Base-by-base conservation (phyloP, 2,888 invertebrate genomes). In the Drosophila mulleri region DNA sequence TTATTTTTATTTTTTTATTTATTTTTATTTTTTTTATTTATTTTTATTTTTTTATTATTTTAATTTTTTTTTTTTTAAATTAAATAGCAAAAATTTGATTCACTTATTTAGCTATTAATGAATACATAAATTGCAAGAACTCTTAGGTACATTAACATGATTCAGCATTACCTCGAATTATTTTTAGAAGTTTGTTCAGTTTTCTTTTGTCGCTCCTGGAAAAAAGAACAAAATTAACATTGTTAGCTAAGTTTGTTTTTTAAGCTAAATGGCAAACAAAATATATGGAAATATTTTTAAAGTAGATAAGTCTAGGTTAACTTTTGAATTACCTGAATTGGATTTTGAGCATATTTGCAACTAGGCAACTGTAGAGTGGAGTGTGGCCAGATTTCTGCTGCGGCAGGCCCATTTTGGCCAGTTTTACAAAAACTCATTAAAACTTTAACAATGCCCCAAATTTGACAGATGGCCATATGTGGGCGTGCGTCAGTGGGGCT, bases 391-490 rank as follows among this genome's bases (percentile, higher is more conserved):
- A 74, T 53, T 8, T 18, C n/a, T 29, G 32, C 20, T 20, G 5
- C 16, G 18, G 50, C 11, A 6, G n/a, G 23, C 26, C n/a, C 54
- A 20, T 23, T 20, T 37, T 37, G 37, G 37, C 52, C 52, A 52
- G 16, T 60, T 64, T 63, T 62, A 57, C 66, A 35, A 35, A 64
- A 78, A 83, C 76, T 83, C 81, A 83, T 82, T 83, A 81, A 83
- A 83, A 82, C 54, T 78, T 83, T 42, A 41, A 60, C 50, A 63
- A 72, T 56, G 52, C 58, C 58, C 9, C 26, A n/a, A 23, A 26
- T 58, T 32, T 32, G 44, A 71, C 61, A 67, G 68, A 50, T 50
- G 50, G 61, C 37, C 39, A 53, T 67, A 76, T 77, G 54, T 72
- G 35, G 65, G 68, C 14, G 47, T 18, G 41, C 37, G 45, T 42